Percentiles rank a stretch among this genome's conserved stretches.
Conservation (phyloP, 2,888 invertebrate genomes). For the Spodoptera littoralis region DNA sequence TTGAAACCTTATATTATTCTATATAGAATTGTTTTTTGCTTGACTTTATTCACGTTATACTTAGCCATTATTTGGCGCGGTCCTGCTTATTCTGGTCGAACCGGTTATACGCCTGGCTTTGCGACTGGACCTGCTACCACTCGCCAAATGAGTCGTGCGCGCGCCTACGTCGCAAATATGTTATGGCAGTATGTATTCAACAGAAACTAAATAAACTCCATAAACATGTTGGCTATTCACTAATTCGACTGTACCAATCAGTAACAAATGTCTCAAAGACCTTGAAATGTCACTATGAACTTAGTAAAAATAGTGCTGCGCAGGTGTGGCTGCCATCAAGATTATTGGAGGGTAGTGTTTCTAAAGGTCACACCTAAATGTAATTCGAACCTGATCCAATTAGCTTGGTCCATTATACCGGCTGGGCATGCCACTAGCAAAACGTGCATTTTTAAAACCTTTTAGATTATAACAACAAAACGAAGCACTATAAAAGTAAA, state of each 20-base stretch:
- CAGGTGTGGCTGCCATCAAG: conserved; percentile 70
- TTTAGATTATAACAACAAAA: neutral
- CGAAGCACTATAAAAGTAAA: conserved; percentile 7
- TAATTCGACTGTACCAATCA: conserved; percentile 8
- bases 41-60: conserved; percentile 57
- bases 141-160: conserved; percentile 80
- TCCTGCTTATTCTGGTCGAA: conserved; percentile 83
- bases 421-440: conserved; percentile 56
- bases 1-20: conserved; percentile 64
- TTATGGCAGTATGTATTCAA: conserved; percentile 59
- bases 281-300: conserved; percentile 47
- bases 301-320: conserved; percentile 40
- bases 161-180: conserved; percentile 79
- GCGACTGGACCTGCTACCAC: conserved; percentile 84
- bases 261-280: conserved; percentile 29
- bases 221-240: conserved; percentile 2
- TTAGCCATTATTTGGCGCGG: conserved; percentile 79
- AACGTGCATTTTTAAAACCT: conserved; percentile 5
- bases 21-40: conserved; percentile 68
- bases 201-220: conserved; percentile 33
- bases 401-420: conserved; percentile 62
- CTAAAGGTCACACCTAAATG: conserved; percentile 74
- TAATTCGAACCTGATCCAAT: conserved; percentile 73
- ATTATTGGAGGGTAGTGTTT: conserved; percentile 64
- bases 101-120: conserved; percentile 82